These are phyloP conservation scores for Oostethus manadensis DNA, from an alignment of 2,113 vertebrate species.

Conservation along the genomic window DNA sequence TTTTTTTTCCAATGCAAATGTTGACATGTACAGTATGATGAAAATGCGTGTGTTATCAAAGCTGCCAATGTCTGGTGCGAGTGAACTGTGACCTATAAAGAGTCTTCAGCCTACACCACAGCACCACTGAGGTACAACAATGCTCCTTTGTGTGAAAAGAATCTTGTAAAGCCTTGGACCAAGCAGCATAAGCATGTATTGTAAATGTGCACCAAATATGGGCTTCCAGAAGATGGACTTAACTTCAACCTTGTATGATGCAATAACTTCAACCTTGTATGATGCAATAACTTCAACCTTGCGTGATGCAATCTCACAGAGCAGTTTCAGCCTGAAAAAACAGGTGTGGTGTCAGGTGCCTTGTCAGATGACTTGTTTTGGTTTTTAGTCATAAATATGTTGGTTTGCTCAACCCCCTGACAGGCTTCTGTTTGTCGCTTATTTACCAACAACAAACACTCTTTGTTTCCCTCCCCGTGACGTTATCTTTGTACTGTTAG, in stretches of 20 bases:
- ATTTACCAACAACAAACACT: no score
- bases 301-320: constrained; percentile 35
- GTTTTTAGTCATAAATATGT: constrained; percentile 15
- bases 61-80: neutral
- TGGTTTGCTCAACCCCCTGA: neutral
- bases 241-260: no score
- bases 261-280: no score
- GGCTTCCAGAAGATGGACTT: neutral
- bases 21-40: no score
- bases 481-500: no score
- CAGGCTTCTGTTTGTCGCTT: neutral
- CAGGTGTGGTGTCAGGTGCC: constrained; percentile 20
- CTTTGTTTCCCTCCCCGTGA: no score
- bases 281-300: constrained; percentile 9
- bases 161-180: neutral
- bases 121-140: neutral
- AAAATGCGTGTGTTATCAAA: neutral
- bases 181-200: neutral
- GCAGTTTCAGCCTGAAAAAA: constrained; percentile 35
- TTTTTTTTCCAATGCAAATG: no score
- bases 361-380: constrained; percentile 24
- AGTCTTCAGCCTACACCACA: neutral
- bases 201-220: neutral
- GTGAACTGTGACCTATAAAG: neutral
- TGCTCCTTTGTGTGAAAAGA: neutral